phyloP scores from a whole-genome alignment of 2,113 vertebrate genomes.

The Proteles cristata region DNA sequence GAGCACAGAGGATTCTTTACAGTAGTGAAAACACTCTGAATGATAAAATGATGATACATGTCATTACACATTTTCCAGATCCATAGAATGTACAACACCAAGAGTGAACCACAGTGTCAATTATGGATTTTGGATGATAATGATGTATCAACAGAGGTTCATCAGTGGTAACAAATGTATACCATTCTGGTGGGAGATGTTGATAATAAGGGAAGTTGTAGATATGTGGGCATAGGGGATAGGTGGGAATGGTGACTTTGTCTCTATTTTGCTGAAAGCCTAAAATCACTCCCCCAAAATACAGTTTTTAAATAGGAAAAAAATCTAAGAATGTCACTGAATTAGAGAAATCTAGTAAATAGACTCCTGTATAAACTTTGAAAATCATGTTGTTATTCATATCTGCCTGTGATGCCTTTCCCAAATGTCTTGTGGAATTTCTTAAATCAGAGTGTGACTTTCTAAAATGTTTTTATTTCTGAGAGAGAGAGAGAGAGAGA shows the following conservation, averaged over 20 bases:
- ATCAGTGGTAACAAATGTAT: background rate
- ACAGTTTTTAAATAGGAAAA: background rate
- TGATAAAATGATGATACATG: background rate
- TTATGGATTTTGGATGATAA: background rate
- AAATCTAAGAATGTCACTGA: background rate
- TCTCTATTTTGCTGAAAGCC: background rate
- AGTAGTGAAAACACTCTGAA: background rate
- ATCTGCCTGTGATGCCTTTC: background rate
- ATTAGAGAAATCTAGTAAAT: background rate
- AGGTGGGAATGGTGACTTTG: background rate
- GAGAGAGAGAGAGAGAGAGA: too few species aligned
- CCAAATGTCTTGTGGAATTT: background rate
- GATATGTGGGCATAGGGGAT: background rate
- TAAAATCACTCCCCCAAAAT: background rate
- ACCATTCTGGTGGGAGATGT: background rate
- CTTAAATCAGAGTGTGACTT: constrained; percentile 26
- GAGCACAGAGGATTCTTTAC: background rate
- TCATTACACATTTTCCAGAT: background rate
- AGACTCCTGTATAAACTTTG: background rate
- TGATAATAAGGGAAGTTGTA: background rate
- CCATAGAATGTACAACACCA: background rate
- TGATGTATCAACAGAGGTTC: background rate
- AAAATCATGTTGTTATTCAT: background rate
- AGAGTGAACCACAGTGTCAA: background rate
- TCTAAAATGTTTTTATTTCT: too few species aligned